Evolutionary conservation across 2,113 vertebrate species (phyloP).

Genomic region (Zosterops hypoxanthus): DNA sequence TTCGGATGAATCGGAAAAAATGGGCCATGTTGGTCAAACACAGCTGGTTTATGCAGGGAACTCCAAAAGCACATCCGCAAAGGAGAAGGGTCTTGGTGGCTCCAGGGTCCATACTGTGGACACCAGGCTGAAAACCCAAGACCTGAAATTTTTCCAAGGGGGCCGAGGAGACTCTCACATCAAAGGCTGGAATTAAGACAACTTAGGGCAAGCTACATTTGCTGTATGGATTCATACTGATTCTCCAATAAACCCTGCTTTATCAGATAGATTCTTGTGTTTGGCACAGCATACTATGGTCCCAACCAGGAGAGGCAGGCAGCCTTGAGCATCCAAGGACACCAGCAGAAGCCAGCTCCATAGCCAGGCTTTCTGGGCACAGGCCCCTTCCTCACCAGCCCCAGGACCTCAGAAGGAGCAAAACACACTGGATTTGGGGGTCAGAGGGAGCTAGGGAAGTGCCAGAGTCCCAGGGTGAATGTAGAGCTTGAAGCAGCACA

Average conservation of each 20-base stretch:
- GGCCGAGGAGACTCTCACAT: background rate
- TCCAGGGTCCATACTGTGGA: background rate
- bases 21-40: background rate
- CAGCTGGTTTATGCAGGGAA: background rate
- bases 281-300: background rate
- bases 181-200: background rate
- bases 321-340: background rate
- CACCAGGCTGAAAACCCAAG: background rate
- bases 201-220: background rate
- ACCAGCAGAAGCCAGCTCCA: background rate
- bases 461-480: fast-evolving
- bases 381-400: background rate
- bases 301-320: background rate
- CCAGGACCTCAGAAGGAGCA: background rate
- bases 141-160: background rate
- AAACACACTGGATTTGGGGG: background rate
- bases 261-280: background rate
- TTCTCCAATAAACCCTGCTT: background rate
- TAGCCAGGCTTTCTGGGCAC: background rate
- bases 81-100: background rate
- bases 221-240: background rate
- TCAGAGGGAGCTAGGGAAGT: background rate
- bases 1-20: background rate
- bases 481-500: fast-evolving
- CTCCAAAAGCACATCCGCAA: background rate